Conservation (phyloP, 2,113 vertebrate genomes). For the Trematomus loennbergii region DNA sequence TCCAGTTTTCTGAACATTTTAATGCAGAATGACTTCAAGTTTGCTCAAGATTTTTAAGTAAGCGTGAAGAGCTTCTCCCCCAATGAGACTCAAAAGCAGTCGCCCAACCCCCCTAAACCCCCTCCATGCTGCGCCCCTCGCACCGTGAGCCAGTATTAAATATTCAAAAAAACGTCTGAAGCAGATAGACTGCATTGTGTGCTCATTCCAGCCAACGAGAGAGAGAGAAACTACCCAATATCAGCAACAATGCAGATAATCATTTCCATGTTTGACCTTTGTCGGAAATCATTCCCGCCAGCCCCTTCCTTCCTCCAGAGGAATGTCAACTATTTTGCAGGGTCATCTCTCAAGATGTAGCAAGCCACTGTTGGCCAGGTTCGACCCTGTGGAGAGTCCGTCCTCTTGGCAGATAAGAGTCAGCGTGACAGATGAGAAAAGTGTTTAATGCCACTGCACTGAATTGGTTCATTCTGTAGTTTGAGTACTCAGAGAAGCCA, state of each 20-base stretch:
- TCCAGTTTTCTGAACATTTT: neutral
- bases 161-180: slow-evolving; percentile 61
- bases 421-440: slow-evolving; percentile 48
- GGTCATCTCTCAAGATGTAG: slow-evolving; percentile 54
- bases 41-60: slow-evolving; percentile 27
- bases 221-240: slow-evolving; percentile 7
- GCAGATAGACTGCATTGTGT: slow-evolving; percentile 58
- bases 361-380: slow-evolving; percentile 4
- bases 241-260: slow-evolving; percentile 54
- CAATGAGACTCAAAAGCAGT: slow-evolving; percentile 43
- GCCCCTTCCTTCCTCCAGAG: slow-evolving; percentile 5
- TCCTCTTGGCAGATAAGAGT: slow-evolving; percentile 26
- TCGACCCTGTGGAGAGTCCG: neutral
- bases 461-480: neutral
- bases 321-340: slow-evolving; percentile 67
- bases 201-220: slow-evolving; percentile 6
- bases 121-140: slow-evolving; percentile 19
- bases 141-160: slow-evolving; percentile 59
- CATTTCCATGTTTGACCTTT: slow-evolving; percentile 64
- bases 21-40: neutral
- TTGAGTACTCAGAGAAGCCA: neutral
- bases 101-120: neutral
- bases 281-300: slow-evolving; percentile 37
- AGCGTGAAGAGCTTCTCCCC: slow-evolving; percentile 47
- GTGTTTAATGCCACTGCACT: slow-evolving; percentile 1